Conservation (phyloP, 2,797 vertebrate species). For the Sebastes flavidus region DNA sequence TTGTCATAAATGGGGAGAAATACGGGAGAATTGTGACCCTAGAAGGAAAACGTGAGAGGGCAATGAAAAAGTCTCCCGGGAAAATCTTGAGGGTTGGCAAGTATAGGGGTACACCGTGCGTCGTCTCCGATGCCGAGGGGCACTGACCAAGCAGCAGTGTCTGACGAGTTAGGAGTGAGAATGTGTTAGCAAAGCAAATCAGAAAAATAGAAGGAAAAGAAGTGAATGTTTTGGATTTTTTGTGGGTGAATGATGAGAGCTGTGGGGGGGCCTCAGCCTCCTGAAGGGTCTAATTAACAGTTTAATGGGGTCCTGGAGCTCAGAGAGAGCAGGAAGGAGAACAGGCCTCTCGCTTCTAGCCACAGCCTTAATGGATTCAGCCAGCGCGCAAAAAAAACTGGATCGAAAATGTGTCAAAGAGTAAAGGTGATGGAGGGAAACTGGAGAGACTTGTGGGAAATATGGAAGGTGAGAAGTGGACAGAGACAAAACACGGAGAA, state of each 20-base stretch:
- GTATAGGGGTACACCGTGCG: fast-evolving
- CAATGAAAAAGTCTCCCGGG: too few relatives aligned
- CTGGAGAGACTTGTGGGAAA: neutral
- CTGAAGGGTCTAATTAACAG: constrained; percentile 69
- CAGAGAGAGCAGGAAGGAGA: constrained; percentile 26
- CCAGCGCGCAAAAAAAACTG: constrained; percentile 11
- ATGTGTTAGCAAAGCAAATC: neutral
- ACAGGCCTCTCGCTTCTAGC: constrained; percentile 16
- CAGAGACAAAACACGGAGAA: neutral
- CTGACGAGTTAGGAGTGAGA: too few relatives aligned
- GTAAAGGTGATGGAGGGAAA: neutral
- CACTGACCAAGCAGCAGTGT: fast-evolving
- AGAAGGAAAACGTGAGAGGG: fast-evolving
- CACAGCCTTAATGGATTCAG: constrained; percentile 43
- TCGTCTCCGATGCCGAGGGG: too few relatives aligned
- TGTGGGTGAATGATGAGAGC: constrained; percentile 29
- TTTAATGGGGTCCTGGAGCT: constrained; percentile 68
- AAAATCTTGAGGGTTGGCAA: too few relatives aligned
- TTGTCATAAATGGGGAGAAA: too few relatives aligned
- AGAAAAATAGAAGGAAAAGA: neutral
- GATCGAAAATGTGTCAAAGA: constrained; percentile 20
- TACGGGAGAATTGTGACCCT: too few relatives aligned
- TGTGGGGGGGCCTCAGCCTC: constrained; percentile 36
- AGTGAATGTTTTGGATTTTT: constrained; percentile 26
- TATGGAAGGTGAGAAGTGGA: neutral